Conservation (phyloP, 2,113 vertebrate species). For the Burhinus oedicnemus region DNA sequence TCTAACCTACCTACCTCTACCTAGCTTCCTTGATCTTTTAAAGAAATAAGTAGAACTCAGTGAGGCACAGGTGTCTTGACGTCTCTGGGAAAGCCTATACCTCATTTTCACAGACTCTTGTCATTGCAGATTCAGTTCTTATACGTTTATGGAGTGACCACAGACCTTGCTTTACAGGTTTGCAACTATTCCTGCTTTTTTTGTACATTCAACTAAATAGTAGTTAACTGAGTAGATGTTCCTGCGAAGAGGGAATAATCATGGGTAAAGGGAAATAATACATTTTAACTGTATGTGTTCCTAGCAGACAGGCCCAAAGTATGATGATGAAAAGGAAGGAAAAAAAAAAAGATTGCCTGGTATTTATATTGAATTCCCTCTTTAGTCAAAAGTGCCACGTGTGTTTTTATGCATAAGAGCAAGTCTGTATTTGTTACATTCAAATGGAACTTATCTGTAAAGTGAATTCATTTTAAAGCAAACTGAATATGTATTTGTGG, state of each 20-base stretch:
- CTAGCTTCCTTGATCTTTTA: background rate
- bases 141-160: background rate
- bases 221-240: background rate
- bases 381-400: background rate
- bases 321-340: background rate
- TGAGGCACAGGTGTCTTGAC: background rate
- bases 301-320: background rate
- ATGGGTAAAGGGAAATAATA: background rate
- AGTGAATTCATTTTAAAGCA: background rate
- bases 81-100: background rate
- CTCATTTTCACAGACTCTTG: background rate
- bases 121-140: background rate
- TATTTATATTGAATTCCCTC: background rate
- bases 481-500: background rate
- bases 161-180: background rate
- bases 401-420: background rate
- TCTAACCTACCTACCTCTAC: background rate
- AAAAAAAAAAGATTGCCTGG: rapidly evolving
- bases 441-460: background rate
- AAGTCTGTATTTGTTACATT: background rate
- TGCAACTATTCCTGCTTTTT: background rate
- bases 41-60: background rate
- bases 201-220: background rate
- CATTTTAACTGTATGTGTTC: background rate
- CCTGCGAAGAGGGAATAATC: background rate